Evolutionary conservation across 2,113 vertebrate species (phyloP).

Genomic region (Bos javanicus): DNA sequence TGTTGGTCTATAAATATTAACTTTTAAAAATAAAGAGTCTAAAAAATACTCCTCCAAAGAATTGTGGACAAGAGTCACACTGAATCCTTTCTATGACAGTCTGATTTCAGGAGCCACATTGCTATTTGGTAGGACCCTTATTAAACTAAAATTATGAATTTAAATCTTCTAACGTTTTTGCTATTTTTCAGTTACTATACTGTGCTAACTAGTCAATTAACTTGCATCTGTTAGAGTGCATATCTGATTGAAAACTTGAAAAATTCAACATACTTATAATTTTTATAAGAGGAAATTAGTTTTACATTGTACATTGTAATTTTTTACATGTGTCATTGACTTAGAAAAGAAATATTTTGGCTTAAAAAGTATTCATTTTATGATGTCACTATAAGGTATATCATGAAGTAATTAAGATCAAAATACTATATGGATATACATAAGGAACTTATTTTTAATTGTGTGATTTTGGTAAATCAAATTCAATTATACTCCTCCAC

Average conservation of each 20-base stretch:
- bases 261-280: background rate
- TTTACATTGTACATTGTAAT: background rate
- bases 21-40: background rate
- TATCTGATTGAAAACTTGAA: background rate
- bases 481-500: background rate
- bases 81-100: background rate
- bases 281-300: background rate
- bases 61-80: background rate
- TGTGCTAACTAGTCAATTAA: background rate
- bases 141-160: background rate
- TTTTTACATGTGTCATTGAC: background rate
- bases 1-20: background rate
- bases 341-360: background rate
- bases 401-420: background rate
- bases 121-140: background rate
- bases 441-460: background rate
- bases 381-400: background rate
- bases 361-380: background rate
- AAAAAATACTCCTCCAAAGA: background rate
- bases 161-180: background rate
- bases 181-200: background rate
- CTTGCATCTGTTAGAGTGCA: background rate
- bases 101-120: background rate
- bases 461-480: slow-evolving; percentile 9
- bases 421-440: background rate